phyloP scores from a whole-genome alignment of 2,797 vertebrate genomes.

The Enteromius thamalakanensis region DNA sequence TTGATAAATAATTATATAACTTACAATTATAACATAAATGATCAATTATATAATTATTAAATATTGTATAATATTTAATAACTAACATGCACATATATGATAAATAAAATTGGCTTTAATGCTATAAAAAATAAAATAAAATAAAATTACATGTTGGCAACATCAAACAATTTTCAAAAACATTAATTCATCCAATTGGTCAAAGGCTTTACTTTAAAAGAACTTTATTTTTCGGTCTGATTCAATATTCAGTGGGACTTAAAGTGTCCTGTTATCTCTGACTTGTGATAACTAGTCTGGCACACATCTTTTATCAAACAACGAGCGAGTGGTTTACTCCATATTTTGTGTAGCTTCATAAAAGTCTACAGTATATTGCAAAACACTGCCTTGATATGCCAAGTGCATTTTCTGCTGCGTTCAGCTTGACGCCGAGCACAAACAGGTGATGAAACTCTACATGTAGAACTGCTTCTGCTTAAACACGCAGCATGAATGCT shows the following conservation, averaged over 20 bases:
- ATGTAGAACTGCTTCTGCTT: neutral
- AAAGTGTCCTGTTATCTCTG: neutral
- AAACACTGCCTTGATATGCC: neutral
- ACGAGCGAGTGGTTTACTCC: neutral
- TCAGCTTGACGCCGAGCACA: neutral
- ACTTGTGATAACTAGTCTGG: neutral
- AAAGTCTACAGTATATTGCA: neutral
- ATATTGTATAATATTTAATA: too few species aligned
- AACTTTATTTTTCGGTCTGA: too few species aligned
- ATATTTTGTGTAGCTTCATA: neutral
- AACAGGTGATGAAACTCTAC: neutral
- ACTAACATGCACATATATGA: too few species aligned
- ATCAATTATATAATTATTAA: too few species aligned
- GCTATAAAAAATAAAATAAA: too few species aligned
- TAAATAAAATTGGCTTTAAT: too few species aligned
- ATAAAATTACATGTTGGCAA: neutral
- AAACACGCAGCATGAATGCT: neutral
- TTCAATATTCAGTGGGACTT: neutral
- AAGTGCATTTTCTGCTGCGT: neutral
- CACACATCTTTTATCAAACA: slow-evolving; percentile 10
- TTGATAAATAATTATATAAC: too few species aligned
- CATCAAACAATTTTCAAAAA: neutral
- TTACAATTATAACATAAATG: too few species aligned
- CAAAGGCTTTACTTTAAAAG: neutral
- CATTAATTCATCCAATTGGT: neutral